These are phyloP conservation scores for Oasisia sp. DNA, from an alignment of 2,888 invertebrate genomes.

Conservation along the genomic window DNA sequence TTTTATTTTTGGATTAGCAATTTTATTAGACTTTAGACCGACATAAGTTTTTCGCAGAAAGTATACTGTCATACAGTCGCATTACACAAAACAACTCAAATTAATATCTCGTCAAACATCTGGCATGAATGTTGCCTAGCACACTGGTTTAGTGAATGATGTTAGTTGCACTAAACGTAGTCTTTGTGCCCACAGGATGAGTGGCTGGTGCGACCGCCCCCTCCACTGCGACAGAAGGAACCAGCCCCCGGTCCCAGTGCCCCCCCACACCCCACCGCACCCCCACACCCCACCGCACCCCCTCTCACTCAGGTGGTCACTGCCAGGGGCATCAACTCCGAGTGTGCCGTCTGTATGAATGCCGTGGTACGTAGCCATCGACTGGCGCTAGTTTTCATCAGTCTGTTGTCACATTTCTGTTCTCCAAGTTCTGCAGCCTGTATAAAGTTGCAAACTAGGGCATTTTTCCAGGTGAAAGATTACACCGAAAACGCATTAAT, in stretches of 20 bases:
- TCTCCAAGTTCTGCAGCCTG: too few species aligned
- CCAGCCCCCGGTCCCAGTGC: neutral
- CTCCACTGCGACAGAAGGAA: neutral
- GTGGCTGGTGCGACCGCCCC: constrained; percentile 33
- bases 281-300: constrained; percentile 18
- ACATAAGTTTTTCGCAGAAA: too few species aligned
- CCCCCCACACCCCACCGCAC: constrained; percentile 13
- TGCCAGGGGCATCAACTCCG: constrained; percentile 66
- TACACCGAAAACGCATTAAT: too few species aligned
- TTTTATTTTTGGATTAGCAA: too few species aligned
- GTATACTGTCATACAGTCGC: too few species aligned
- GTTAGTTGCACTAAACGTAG: neutral
- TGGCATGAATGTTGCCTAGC: neutral
- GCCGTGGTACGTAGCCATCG: constrained; percentile 70
- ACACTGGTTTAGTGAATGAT: neutral
- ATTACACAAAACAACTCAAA: too few species aligned
- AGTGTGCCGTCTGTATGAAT: constrained; percentile 89
- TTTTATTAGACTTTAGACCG: too few species aligned
- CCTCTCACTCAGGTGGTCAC: constrained; percentile 45
- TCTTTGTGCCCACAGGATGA: neutral
- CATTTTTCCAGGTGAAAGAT: too few species aligned
- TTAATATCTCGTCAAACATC: neutral
- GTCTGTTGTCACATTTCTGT: neutral
- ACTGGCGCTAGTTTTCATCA: neutral
- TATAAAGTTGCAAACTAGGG: too few species aligned